Conservation (phyloP, 2,888 invertebrate genomes). For the Phasia obesa region DNA sequence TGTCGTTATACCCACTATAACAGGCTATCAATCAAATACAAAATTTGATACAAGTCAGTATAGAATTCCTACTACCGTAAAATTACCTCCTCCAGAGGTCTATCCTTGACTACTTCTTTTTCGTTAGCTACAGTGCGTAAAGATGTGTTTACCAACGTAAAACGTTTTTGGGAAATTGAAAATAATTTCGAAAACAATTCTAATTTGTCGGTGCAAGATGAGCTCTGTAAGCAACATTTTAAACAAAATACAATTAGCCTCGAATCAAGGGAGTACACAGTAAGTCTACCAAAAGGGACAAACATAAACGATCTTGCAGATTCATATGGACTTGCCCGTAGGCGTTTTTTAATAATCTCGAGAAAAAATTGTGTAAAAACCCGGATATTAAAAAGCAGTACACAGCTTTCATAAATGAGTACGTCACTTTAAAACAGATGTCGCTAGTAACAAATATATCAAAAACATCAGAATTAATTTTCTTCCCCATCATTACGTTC, state of each 20-base stretch:
- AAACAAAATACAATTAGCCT: constrained; percentile 43
- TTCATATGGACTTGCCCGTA: constrained; percentile 50
- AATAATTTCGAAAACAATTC: constrained; percentile 12
- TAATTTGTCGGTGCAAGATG: constrained; percentile 10
- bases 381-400: constrained; percentile 27
- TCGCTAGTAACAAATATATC: not conserved
- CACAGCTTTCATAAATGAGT: constrained; percentile 47
- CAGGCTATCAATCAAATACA: constrained; percentile 66
- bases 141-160: constrained; percentile 28
- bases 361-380: constrained; percentile 51
- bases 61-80: constrained; percentile 66
- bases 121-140: not conserved
- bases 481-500: constrained; percentile 44
- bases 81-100: constrained; percentile 66
- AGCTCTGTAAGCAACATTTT: constrained; percentile 56
- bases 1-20: constrained; percentile 65
- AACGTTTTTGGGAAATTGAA: constrained; percentile 65
- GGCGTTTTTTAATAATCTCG: constrained; percentile 48
- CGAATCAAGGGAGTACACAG: constrained; percentile 24
- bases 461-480: constrained; percentile 11
- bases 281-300: constrained; percentile 26
- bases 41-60: constrained; percentile 47
- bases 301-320: constrained; percentile 35
- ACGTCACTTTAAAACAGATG: constrained; percentile 18
- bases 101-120: not conserved